A percentile compares a stretch with the other conserved stretches of the same genome.
Evolutionary conservation across 2,888 invertebrate species (phyloP).

Genomic region (Rhagonycha fulva): DNA sequence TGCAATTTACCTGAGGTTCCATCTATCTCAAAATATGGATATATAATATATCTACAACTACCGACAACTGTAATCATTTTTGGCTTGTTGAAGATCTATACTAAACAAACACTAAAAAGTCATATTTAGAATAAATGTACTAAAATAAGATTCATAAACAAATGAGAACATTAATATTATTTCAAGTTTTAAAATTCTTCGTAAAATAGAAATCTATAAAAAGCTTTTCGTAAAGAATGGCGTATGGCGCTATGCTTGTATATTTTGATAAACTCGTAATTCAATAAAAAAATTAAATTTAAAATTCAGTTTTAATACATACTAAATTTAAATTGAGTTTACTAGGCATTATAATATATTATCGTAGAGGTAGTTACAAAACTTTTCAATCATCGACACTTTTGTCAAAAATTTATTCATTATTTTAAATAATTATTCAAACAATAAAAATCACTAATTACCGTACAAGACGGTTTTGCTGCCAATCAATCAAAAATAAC

Average conservation of each 20-base stretch:
- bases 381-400: not conserved
- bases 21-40: too few relatives aligned
- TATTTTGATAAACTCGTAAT: not conserved
- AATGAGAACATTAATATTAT: too few relatives aligned
- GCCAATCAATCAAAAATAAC: not conserved
- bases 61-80: too few relatives aligned
- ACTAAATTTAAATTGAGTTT: not conserved
- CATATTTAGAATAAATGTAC: too few relatives aligned
- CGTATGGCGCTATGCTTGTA: not conserved
- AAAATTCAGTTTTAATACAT: not conserved
- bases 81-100: too few relatives aligned
- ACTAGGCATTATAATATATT: not conserved
- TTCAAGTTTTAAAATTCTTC: not conserved
- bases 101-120: too few relatives aligned
- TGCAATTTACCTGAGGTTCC: too few relatives aligned
- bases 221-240: not conserved
- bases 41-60: too few relatives aligned
- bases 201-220: not conserved
- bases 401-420: not conserved
- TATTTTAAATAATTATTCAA: not conserved
- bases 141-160: too few relatives aligned
- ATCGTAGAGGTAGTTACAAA: not conserved
- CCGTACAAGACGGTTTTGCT: not conserved
- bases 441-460: not conserved
- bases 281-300: not conserved